These are phyloP conservation scores for Cottus gobio DNA, from an alignment of 2,113 vertebrate species.

Conservation along the genomic window DNA sequence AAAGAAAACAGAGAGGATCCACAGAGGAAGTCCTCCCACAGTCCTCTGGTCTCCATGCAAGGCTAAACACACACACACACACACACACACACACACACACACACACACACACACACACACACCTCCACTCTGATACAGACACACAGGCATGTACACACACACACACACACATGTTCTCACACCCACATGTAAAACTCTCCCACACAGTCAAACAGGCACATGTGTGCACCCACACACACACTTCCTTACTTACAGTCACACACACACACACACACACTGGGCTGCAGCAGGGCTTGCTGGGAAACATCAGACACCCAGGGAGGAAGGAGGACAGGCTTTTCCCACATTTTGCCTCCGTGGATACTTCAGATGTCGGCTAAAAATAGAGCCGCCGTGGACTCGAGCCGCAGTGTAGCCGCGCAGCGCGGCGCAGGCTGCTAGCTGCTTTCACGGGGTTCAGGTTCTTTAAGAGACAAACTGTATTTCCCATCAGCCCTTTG, in stretches of 20 bases:
- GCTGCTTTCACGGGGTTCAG: too few relatives aligned
- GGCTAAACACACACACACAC: slow-evolving; percentile 80
- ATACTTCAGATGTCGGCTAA: slow-evolving; percentile 97
- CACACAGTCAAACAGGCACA: slow-evolving; percentile 48
- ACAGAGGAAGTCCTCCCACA: slow-evolving; percentile 98
- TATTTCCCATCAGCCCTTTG: slow-evolving; percentile 9
- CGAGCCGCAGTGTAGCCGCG: too few relatives aligned
- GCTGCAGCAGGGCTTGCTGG: slow-evolving; percentile 88
- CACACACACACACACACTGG: slow-evolving; percentile 66
- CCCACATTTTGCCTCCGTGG: slow-evolving; percentile 98
- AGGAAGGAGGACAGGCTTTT: slow-evolving; percentile 99
- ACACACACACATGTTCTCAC: slow-evolving; percentile 75
- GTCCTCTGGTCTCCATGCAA: slow-evolving; percentile 85
- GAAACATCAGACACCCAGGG: slow-evolving; percentile 97
- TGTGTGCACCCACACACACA: slow-evolving; percentile 26
- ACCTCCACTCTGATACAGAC: slow-evolving; percentile 26
- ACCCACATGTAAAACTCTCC: slow-evolving; percentile 51
- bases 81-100: slow-evolving; percentile 59
- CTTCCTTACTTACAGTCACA: slow-evolving; percentile 53
- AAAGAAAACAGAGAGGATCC: slow-evolving; percentile 99
- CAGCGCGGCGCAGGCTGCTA: too few relatives aligned
- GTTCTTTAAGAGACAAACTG: background rate
- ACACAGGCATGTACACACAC: slow-evolving; percentile 12
- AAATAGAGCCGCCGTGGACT: slow-evolving; percentile 96
- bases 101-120: slow-evolving; percentile 86